A percentile compares a stretch with the other conserved stretches of the same genome.
These are phyloP conservation scores for Phrynocephalus forsythii DNA, from an alignment of 2,797 vertebrate genomes.

Conservation along the genomic window DNA sequence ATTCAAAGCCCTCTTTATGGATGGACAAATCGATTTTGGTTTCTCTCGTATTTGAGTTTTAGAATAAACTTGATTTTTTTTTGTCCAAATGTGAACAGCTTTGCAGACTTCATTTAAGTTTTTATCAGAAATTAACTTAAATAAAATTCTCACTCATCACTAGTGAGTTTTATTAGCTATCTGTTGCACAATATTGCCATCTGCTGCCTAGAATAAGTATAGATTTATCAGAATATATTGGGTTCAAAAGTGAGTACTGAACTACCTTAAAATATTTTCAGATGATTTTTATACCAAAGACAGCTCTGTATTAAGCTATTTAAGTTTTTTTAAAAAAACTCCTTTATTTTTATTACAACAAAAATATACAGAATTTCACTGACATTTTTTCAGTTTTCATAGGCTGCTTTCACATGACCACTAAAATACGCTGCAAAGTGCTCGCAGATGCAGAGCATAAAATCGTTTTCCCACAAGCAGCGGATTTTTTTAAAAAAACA, in stretches of 20 bases:
- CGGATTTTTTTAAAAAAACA: too few species aligned
- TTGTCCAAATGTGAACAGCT: background rate
- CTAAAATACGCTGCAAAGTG: too few species aligned
- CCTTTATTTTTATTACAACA: background rate
- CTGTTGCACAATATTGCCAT: constrained; percentile 64
- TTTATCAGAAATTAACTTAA: background rate
- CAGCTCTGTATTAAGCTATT: background rate
- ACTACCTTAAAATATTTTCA: background rate
- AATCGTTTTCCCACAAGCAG: too few species aligned
- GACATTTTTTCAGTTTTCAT: background rate
- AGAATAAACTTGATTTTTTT: background rate
- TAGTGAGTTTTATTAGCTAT: constrained; percentile 13
- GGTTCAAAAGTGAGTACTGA: background rate
- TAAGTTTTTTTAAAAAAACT: background rate
- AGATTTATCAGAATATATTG: background rate
- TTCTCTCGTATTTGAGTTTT: background rate
- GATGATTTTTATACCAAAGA: background rate
- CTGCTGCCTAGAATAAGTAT: constrained; percentile 61
- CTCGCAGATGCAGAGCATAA: too few species aligned
- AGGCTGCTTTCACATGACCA: background rate
- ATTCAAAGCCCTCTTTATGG: background rate
- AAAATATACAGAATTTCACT: background rate
- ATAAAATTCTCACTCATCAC: background rate
- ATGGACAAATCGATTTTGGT: background rate
- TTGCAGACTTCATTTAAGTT: background rate